Evolutionary conservation across 2,797 vertebrate species (phyloP), one percentile per base, ranked within the genome.

Genomic region (Pseudochromis fuscus): DNA sequence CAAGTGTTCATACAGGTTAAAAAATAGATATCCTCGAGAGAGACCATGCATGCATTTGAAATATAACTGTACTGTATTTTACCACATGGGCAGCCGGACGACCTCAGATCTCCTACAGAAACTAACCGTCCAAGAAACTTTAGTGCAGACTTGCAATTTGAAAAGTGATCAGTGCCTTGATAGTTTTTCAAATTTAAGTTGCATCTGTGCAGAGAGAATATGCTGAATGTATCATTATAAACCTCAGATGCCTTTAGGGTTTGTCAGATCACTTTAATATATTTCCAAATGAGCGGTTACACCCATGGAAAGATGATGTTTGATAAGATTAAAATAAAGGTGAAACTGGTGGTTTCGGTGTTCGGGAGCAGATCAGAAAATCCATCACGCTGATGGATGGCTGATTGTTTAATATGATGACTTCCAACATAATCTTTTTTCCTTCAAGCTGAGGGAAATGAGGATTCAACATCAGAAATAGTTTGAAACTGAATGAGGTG

Each of bases 401-500:
- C 33, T 69, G 82, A 75, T 69, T 70, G 61, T 71, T 69, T 81
- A 59, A 87, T 75, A 55, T 50, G 27, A 79, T 83, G 68, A 62
- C 63, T 15, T 3, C 40, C 42, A 16, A 57, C 38, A 55, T 53
- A 40, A 57, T 48, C 19, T 35, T 63, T 40, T 48, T 40, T 19
- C 18, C 75, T 67, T 48, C n/a, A 33, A 79, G 37, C 21, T n/a
- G 33, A 42, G 23, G 1, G 9, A 56, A 78, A 56, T 45, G 9
- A 40, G 21, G 12, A 42, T 19, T 9, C n/a, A 40, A 28, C 37
- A n/a, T n/a, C n/a, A n/a, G n/a, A n/a, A n/a, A n/a, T n/a, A n/a
- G n/a, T n/a, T n/a, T n/a, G n/a, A n/a, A n/a, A n/a, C n/a, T n/a
- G n/a, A n/a, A n/a, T n/a, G n/a, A n/a, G n/a, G n/a, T n/a, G n/a